Base-by-base conservation (phyloP, 1,140 invertebrate genomes). In the Neodiprion fabricii region DNA sequence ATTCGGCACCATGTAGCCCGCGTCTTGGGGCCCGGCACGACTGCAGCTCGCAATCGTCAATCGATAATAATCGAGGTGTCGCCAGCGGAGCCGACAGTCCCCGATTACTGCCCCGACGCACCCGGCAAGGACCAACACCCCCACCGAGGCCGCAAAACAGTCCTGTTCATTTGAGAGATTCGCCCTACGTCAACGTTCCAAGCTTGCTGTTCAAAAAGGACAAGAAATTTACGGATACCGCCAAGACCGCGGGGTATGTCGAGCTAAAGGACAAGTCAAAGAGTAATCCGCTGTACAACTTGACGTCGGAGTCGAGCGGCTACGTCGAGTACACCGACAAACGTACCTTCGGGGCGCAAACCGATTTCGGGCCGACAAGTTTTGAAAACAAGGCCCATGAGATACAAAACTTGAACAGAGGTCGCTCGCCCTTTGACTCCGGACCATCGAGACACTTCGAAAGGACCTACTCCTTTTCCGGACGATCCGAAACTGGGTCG, bases 1-100 rank as follows among this genome's bases (percentile, higher is more conserved):
- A 79, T 86, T 91, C 81, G 85, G 90, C 81, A 79, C 91, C 87
- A 21, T 87, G 85, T 76, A 89, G 86, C 77, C 87, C 85, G 0
- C 80, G 84, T 7, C 79, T 89, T 61, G 85, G 85, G 7, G 76
- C 79, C 7, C 77, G 85, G 73, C 73, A 74, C 12, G 71, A 74
- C n/a, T 53, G 67, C 14, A 72, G 74, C 9, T 72, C 75, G 4
- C 78, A 73, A 4, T 81, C 79, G 72, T 72, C 76, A 28, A 28
- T 49, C 7, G 66, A 75, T 17, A 40, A 47, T 21, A 21, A 47
- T 17, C 53, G 67, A 65, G 74, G 40, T 1, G 75, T 76, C 47
- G 23, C 76, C 14, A 80, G 76, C 88, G 90, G 76, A 1, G 91
- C 93, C 10, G 92, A 92, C 76, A 94, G 92, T 84, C 93, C 94